Conservation (phyloP, 1,140 invertebrate species). For the Lepidurus couesii region DNA sequence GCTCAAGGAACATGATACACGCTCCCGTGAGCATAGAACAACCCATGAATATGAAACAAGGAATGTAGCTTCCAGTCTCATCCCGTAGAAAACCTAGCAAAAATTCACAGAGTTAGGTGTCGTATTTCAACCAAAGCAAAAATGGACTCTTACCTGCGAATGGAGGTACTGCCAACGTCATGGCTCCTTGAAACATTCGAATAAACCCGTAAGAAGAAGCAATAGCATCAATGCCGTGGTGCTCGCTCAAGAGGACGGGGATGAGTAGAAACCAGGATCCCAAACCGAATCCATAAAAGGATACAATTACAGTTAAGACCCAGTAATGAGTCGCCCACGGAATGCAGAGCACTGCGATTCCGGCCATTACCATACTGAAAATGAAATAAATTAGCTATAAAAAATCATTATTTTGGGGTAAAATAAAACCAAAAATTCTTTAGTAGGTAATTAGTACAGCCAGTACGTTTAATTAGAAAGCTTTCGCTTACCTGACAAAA, state of each 20-base stretch:
- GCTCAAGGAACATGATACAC: constrained; percentile 41
- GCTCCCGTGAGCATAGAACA: constrained; percentile 65
- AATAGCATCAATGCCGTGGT: constrained; percentile 64
- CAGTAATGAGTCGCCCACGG: constrained; percentile 59
- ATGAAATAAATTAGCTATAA: constrained; percentile 32
- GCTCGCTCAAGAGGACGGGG: constrained; percentile 62
- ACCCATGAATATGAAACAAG: constrained; percentile 68
- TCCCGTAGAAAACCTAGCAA: constrained; percentile 57
- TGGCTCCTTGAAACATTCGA: constrained; percentile 66
- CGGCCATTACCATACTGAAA: constrained; percentile 60
- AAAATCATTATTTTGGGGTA: background rate
- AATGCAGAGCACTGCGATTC: constrained; percentile 57
- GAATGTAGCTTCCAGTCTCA: constrained; percentile 60
- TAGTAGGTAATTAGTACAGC: background rate
- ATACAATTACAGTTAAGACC: constrained; percentile 53
- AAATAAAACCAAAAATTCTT: background rate
- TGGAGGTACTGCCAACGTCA: constrained; percentile 63
- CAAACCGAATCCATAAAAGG: constrained; percentile 61
- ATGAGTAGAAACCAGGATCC: constrained; percentile 69
- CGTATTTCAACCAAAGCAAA: background rate
- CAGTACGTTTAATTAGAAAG: constrained; percentile 10
- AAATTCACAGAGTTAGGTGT: constrained; percentile 35
- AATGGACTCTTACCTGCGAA: constrained; percentile 51
- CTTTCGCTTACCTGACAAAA: constrained; percentile 54
- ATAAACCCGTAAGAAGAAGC: constrained; percentile 67